Evolutionary conservation across 2,888 invertebrate genomes (phyloP).

Genomic region (Resseliella maxima): DNA sequence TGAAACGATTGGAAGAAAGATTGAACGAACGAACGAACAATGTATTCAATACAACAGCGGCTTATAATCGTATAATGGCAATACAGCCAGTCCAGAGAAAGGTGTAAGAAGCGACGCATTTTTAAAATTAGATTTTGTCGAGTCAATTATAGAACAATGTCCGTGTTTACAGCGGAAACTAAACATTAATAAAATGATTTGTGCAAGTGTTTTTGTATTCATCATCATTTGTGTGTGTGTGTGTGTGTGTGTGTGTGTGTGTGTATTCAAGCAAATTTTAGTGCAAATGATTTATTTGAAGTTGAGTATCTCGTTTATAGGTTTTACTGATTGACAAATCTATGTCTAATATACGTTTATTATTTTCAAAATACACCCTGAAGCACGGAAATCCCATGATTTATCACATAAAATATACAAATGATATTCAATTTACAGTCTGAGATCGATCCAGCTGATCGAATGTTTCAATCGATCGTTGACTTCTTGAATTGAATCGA

Average conservation of each 20-base stretch:
- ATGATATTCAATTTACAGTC: background rate
- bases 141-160: slow-evolving; percentile 39
- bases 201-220: no score
- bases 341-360: background rate
- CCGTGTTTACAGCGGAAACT: slow-evolving; percentile 23
- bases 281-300: background rate
- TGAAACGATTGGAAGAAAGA: background rate
- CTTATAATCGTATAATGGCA: background rate
- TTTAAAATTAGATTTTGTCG: slow-evolving; percentile 34
- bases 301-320: background rate
- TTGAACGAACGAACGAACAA: background rate
- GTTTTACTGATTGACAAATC: background rate
- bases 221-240: no score
- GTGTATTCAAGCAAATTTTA: background rate
- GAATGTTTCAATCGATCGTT: background rate
- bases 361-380: background rate
- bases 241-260: no score
- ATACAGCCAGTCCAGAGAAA: background rate
- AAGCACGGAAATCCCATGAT: background rate
- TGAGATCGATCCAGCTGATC: no score
- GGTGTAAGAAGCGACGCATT: background rate
- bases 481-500: background rate
- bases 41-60: no score
- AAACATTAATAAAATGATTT: background rate
- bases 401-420: background rate